Evolutionary conservation across 2,888 invertebrate genomes (phyloP), one percentile per base, ranked within the genome.

Genomic region (Acleris holmiana): DNA sequence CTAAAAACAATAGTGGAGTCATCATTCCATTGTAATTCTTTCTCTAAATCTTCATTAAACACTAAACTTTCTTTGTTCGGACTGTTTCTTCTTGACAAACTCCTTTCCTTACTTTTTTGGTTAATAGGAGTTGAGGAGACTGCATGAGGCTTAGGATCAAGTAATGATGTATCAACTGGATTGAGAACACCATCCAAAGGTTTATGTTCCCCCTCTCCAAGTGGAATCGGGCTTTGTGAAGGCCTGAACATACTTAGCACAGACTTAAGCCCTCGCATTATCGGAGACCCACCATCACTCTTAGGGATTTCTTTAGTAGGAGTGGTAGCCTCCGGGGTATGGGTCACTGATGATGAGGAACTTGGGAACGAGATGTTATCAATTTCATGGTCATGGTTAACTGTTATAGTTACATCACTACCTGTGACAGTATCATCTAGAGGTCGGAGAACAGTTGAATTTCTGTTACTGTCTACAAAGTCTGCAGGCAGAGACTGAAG

Each of bases 241-340:
- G 91, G 78, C 40, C 89, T 78, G 70, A 92, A 92, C 84, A 92
- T 91, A 65, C 83, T 92, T 0, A 92, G 73, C 4, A 92, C 90
- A 75, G 83, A 87, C 71, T 91, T 91, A 0, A 92, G 73, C 0
- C 92, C 91, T 61, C 92, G 74, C 80, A 92, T 83, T 23, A 92
- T 92, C 0, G 92, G 91, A 41, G 92, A 92, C 21, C 85, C 85
- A 51, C 80, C 84, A 67, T 88, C 85, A 68, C 68, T 71, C 58
- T 85, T 85, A 0, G 77, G 71, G 8, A 83, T 77, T 35, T 89
- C 88, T 67, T 88, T 90, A 2, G 88, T 88, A 13, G 91, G 91
- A 25, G 91, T 89, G 44, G 85, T 89, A 0, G 88, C 88, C 76
- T 89, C 88, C 1, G 91, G 90, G 5, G 91, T 90, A 41, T 83